These are phyloP conservation scores for Drosophila pseudotakahashii DNA, from an alignment of 2,888 invertebrate species.

Conservation along the genomic window DNA sequence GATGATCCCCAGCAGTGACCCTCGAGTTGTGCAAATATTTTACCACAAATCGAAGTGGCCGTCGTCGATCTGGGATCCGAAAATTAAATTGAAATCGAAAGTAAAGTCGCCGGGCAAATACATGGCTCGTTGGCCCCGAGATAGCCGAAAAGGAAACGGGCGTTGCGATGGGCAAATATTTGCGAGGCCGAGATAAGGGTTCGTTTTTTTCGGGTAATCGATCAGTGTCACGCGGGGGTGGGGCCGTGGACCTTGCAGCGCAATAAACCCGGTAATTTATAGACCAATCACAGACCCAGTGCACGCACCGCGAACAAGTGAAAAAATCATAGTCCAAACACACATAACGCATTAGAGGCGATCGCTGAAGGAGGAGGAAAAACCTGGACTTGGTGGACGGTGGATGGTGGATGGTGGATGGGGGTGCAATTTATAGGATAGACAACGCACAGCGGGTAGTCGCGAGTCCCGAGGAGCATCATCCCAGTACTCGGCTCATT, in stretches of 20 bases:
- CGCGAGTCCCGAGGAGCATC: conserved; percentile 62
- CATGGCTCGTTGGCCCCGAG: conserved; percentile 9
- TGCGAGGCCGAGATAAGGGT: conserved; percentile 39
- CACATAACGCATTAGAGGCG: conserved; percentile 76
- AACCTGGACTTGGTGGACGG: conserved; percentile 9
- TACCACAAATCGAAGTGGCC: conserved; percentile 48
- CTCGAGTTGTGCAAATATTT: conserved; percentile 73
- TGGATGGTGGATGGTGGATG: conserved; percentile 30
- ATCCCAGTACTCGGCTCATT: conserved; percentile 29
- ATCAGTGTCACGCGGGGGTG: conserved; percentile 75
- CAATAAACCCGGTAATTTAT: conserved; percentile 77
- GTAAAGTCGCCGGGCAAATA: conserved; percentile 66
- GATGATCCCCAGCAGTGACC: conserved; percentile 50
- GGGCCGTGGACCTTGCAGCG: conserved; percentile 47
- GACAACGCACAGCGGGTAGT: conserved; percentile 81
- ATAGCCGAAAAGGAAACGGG: conserved; percentile 45
- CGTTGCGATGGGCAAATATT: conserved; percentile 67
- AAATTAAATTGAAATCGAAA: conserved; percentile 57
- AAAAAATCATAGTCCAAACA: conserved; percentile 79
- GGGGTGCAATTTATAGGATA: conserved; percentile 76
- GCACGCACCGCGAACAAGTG: conserved; percentile 76
- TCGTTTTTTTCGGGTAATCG: conserved; percentile 55
- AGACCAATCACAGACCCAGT: conserved; percentile 68
- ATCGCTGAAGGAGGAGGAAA: conserved; percentile 23
- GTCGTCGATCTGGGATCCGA: conserved; percentile 34